Evolutionary conservation across 1,140 invertebrate genomes (phyloP).

Genomic region (Agrypnia vestita): DNA sequence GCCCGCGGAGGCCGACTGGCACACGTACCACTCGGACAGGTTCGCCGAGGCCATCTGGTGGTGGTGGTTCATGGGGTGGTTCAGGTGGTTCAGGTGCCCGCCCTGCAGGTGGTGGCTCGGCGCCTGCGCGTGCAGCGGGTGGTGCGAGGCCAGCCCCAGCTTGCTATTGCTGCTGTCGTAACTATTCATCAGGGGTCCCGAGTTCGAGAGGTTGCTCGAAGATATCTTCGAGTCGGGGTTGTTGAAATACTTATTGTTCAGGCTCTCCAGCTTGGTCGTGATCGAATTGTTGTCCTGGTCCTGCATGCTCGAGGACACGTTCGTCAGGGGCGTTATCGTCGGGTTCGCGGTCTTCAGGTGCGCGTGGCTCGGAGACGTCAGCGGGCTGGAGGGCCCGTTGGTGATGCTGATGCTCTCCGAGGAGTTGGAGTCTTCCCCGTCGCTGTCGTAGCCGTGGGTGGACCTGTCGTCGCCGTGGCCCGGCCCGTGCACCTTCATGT

Average conservation of each 20-base stretch:
- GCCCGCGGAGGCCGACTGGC: conserved; percentile 64
- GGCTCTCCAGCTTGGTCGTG: conserved; percentile 70
- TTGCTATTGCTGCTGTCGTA: conserved; percentile 67
- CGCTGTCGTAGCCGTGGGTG: conserved; percentile 70
- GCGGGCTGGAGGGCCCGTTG: conserved; percentile 67
- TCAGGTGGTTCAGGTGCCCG: conserved; percentile 63
- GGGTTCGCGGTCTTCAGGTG: conserved; percentile 56
- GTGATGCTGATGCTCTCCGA: conserved; percentile 71
- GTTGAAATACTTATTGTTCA: conserved; percentile 72
- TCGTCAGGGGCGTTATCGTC: conserved; percentile 35
- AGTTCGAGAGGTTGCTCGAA: conserved; percentile 66
- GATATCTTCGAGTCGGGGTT: conserved; percentile 67
- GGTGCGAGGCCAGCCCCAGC: conserved; percentile 53
- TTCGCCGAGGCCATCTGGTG: conserved; percentile 57
- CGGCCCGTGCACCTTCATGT: conserved; percentile 92
- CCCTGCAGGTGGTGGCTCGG: conserved; percentile 65
- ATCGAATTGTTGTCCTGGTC: conserved; percentile 69
- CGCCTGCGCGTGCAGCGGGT: conserved; percentile 68
- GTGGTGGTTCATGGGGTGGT: conserved; percentile 47
- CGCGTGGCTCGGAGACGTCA: conserved; percentile 60
- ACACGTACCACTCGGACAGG: conserved; percentile 68
- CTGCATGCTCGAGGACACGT: conserved; percentile 58
- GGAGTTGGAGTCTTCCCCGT: conserved; percentile 69
- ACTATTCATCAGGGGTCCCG: conserved; percentile 56
- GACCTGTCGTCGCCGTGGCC: conserved; percentile 68